Evolutionary conservation across 23 tunicate species (phyloP).

Genomic region (Halocynthia roretzi): DNA sequence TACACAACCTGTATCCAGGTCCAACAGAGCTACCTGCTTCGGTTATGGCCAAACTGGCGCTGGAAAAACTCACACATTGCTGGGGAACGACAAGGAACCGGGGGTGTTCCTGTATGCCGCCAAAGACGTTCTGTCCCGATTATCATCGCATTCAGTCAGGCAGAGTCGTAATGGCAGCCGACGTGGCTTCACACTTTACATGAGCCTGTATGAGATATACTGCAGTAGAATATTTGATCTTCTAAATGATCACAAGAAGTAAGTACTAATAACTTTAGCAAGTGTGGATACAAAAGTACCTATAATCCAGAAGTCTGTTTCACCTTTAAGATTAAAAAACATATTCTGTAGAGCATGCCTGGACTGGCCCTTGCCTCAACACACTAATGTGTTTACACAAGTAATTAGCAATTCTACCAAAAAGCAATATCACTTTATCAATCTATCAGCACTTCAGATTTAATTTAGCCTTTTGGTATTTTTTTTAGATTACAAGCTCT

Average conservation of each 20-base stretch:
- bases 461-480: not conserved
- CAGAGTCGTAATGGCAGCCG: not conserved
- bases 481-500: conserved; percentile 20
- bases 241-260: conserved; percentile 12
- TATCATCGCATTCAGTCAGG: not conserved
- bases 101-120: conserved; percentile 24
- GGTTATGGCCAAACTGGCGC: conserved; percentile 30
- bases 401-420: too few species aligned
- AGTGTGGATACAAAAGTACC: too few species aligned
- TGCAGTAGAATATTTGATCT: conserved; percentile 28
- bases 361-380: too few species aligned
- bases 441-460: too few species aligned
- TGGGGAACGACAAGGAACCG: conserved; percentile 15
- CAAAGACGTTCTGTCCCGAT: conserved; percentile 17
- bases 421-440: too few species aligned
- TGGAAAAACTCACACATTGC: conserved; percentile 22
- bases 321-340: too few species aligned
- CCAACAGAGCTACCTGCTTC: conserved; percentile 18
- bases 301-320: too few species aligned
- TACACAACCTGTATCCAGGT: not conserved
- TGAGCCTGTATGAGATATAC: conserved; percentile 22
- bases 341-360: too few species aligned
- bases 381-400: too few species aligned
- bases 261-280: too few species aligned
- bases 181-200: not conserved